Conservation (phyloP, 2,113 vertebrate species). For the Polypterus senegalus region DNA sequence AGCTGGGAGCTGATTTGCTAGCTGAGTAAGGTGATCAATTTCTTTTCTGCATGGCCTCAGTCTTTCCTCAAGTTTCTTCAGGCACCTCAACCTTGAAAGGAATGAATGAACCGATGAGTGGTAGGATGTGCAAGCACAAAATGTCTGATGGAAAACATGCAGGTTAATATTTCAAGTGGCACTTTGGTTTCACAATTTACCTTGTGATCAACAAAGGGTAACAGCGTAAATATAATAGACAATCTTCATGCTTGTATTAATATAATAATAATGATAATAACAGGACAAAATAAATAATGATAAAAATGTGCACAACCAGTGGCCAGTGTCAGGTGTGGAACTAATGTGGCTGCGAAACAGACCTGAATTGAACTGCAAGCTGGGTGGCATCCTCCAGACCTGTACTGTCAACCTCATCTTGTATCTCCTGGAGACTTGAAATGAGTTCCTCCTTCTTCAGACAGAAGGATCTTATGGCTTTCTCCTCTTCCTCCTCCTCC, state of each 20-base stretch:
- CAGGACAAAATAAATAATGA: background rate
- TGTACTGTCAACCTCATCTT: conserved; percentile 43
- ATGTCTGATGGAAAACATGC: too few species aligned
- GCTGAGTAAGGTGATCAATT: conserved; percentile 47
- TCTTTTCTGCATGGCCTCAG: conserved; percentile 54
- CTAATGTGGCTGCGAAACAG: background rate
- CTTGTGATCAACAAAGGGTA: too few species aligned
- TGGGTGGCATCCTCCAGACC: conserved; percentile 74
- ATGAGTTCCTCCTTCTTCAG: conserved; percentile 49
- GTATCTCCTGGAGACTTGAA: conserved; percentile 60
- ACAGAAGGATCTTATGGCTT: conserved; percentile 29
- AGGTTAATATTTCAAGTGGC: too few species aligned
- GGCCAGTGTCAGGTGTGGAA: too few species aligned
- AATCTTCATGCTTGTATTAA: too few species aligned
- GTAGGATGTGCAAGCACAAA: too few species aligned
- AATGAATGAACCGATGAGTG: too few species aligned
- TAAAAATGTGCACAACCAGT: background rate
- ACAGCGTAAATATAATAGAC: too few species aligned
- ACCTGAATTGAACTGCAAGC: conserved; percentile 80
- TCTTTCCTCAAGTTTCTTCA: conserved; percentile 61
- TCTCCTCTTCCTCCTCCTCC: conserved; percentile 15
- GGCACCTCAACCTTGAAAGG: conserved; percentile 55
- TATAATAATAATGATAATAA: too few species aligned
- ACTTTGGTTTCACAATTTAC: too few species aligned
- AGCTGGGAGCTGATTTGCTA: conserved; percentile 32